Conservation (phyloP, 2,888 invertebrate genomes). For the Tillus elongatus region DNA sequence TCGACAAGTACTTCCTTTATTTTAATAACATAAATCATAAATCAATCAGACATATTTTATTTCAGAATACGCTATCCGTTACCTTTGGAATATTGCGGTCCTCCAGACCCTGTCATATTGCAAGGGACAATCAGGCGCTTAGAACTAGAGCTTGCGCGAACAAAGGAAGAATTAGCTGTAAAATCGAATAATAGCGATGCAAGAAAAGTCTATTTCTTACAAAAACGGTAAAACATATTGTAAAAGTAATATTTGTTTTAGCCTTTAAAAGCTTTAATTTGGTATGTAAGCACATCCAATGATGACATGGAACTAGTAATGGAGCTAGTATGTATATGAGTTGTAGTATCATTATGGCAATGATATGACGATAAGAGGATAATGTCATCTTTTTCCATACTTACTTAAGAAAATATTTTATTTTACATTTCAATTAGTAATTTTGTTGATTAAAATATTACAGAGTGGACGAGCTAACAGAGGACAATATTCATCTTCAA, state of each 20-base stretch:
- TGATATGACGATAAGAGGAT: too few relatives aligned
- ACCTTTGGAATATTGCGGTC: constrained; percentile 47
- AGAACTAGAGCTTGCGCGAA: constrained; percentile 41
- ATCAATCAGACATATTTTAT: constrained; percentile 11
- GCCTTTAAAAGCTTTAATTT: too few relatives aligned
- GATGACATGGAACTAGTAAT: too few relatives aligned
- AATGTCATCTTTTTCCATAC: too few relatives aligned
- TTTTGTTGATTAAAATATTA: constrained; percentile 9
- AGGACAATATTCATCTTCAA: constrained; percentile 32
- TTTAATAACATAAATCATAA: too few relatives aligned
- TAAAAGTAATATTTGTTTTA: too few relatives aligned
- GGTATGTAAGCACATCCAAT: too few relatives aligned
- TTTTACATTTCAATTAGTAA: constrained; percentile 18
- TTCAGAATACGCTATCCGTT: constrained; percentile 47
- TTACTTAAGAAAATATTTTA: too few relatives aligned
- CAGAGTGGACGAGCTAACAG: constrained; percentile 34
- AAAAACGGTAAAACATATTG: constrained; percentile 32
- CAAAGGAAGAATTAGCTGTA: constrained; percentile 30
- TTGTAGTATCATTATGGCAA: too few relatives aligned
- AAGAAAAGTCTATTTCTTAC: constrained; percentile 28
- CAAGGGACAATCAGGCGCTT: constrained; percentile 45
- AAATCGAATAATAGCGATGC: constrained; percentile 23
- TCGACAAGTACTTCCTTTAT: constrained; percentile 44
- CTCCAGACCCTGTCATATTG: constrained; percentile 44
- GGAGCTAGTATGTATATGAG: too few relatives aligned